Evolutionary conservation across 2,113 vertebrate species (phyloP), one percentile per base, ranked within the genome.

Genomic region (Dipodomys spectabilis): DNA sequence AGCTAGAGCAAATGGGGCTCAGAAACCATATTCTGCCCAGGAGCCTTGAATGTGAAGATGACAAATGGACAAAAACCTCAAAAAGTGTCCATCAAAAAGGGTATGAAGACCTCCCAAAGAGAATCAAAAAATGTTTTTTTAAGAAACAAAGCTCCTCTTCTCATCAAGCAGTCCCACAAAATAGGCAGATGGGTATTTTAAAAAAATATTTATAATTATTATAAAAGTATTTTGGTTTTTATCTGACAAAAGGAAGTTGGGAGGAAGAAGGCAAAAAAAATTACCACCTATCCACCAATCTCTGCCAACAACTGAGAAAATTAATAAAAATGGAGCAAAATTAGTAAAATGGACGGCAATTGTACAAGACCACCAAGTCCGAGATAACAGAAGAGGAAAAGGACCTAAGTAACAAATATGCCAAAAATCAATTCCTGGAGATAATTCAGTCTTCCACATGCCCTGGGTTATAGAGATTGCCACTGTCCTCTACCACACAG

Each of bases 361-460:
- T 77, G 22, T 53, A 45, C 22, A 64, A 57, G 53, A 6, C 23
- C 62, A 64, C n/a, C 1, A 39, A 62, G n/a, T n/a, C 9, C n/a
- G 5, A 28, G 35, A 11, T 12, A n/a, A n/a, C 2, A 2, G 20
- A 57, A 49, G 3, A 10, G 53, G 15, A 18, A 28, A 64, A 62
- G 73, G 4, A 25, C 12, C 1, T 3, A 5, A 35, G 64, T 0
- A 2, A 57, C 23, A 19, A 0, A 15, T 13, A 25, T 12, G 39
- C 0, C 53, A 60, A 65, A 22, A 1, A 23, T 1, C 18, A 2
- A 16, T 15, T 64, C 22, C 1, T 68, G 45, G 19, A 92, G 16
- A 18, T 7, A 22, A 25, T 27, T 67, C 7, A 49, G 11, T 44
- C 35, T 45, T 30, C 15, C 65, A 6, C 8, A 25, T 4, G 28